These are phyloP conservation scores for Dromiciops gliroides DNA, from an alignment of 2,113 vertebrate genomes.

Conservation along the genomic window DNA sequence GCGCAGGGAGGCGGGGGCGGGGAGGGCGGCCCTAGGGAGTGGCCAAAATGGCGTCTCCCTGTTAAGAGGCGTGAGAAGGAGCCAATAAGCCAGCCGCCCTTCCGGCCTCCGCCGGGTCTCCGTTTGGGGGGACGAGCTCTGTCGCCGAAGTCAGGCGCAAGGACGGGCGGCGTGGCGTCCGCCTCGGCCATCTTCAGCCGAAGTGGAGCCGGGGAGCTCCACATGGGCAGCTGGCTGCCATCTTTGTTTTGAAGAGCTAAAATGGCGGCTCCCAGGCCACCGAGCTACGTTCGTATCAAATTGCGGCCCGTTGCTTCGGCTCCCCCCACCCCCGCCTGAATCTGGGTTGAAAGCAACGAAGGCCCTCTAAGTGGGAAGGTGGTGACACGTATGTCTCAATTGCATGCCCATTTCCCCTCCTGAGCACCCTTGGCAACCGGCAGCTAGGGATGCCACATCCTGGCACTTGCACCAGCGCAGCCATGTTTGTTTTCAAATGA, in stretches of 20 bases:
- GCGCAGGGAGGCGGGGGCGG: background rate
- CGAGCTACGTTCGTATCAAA: background rate
- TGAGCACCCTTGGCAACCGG: background rate
- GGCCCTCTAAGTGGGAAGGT: background rate
- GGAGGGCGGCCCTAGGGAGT: background rate
- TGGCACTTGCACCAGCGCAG: background rate
- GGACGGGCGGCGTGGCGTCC: background rate
- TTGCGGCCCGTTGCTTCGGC: background rate
- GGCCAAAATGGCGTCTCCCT: background rate
- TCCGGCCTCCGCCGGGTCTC: background rate
- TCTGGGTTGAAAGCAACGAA: background rate
- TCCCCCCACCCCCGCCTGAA: background rate
- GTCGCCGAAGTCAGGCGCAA: background rate
- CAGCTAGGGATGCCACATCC: background rate
- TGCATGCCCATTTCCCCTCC: background rate
- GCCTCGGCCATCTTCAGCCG: background rate
- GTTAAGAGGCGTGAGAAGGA: background rate
- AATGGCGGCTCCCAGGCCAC: constrained; percentile 12
- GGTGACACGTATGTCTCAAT: constrained; percentile 36
- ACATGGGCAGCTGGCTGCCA: background rate
- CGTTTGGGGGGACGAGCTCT: background rate
- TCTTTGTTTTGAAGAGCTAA: constrained; percentile 7
- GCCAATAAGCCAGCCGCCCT: background rate
- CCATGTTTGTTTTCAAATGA: background rate
- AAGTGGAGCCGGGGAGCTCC: background rate